phyloP scores from a whole-genome alignment of 2,888 invertebrate genomes.

The Acanthococcus lagerstroemiae region DNA sequence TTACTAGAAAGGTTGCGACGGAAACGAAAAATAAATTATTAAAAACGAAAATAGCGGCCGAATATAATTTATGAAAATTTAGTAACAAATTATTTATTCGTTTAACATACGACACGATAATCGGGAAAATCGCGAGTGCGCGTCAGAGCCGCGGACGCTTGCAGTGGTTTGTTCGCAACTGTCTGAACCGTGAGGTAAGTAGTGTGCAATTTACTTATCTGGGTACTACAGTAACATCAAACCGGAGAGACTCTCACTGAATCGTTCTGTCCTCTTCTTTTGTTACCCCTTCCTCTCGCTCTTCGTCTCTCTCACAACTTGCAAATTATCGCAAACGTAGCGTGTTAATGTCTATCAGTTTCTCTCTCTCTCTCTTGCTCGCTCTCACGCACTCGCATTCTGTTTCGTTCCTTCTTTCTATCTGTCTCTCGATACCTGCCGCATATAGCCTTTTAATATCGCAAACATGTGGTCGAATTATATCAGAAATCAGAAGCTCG shows the following conservation, averaged over 20 bases:
- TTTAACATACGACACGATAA: not conserved
- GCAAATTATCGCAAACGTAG: not conserved
- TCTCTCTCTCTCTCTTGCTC: too few relatives aligned
- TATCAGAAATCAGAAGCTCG: too few relatives aligned
- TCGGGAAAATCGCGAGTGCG: conserved; percentile 9
- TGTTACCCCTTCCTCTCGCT: conserved; percentile 1
- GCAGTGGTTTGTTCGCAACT: conserved; percentile 26
- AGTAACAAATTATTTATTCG: not conserved
- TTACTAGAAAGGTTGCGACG: not conserved
- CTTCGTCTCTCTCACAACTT: not conserved
- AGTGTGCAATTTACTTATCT: conserved; percentile 29
- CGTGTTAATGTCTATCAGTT: not conserved
- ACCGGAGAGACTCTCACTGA: conserved; percentile 21
- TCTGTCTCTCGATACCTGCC: too few relatives aligned
- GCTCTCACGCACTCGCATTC: too few relatives aligned
- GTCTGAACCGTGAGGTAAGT: conserved; percentile 23
- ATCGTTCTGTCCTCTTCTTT: conserved; percentile 26
- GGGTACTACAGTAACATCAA: too few relatives aligned
- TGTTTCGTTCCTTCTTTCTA: too few relatives aligned
- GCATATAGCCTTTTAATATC: too few relatives aligned
- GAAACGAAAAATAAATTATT: not conserved
- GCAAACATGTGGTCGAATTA: too few relatives aligned
- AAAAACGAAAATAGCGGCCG: not conserved
- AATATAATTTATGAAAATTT: too few relatives aligned
- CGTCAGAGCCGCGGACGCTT: conserved; percentile 20